phyloP scores from a whole-genome alignment of 2,888 invertebrate genomes.

The Drosophila siamana region DNA sequence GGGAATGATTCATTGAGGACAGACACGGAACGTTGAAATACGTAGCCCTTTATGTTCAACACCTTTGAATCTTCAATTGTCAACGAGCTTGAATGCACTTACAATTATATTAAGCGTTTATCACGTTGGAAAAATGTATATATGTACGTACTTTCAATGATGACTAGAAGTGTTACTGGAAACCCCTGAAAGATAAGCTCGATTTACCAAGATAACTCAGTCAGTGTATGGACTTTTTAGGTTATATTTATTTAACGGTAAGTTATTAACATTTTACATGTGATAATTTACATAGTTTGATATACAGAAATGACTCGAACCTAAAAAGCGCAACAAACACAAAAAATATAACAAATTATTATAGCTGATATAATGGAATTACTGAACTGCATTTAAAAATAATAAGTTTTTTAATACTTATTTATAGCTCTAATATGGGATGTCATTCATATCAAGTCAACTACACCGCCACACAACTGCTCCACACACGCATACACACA shows the following conservation, averaged over 20 bases:
- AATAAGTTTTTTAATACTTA: slow-evolving; percentile 77
- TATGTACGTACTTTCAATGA: too few species aligned
- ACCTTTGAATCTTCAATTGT: too few species aligned
- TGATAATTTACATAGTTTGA: slow-evolving; percentile 71
- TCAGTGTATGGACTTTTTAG: slow-evolving; percentile 61
- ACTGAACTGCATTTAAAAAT: slow-evolving; percentile 69
- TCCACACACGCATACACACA: slow-evolving; percentile 73
- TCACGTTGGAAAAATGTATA: too few species aligned
- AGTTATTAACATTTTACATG: slow-evolving; percentile 58
- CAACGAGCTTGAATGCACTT: too few species aligned
- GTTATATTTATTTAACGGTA: slow-evolving; percentile 74
- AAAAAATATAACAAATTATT: slow-evolving; percentile 69
- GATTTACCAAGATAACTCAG: neutral
- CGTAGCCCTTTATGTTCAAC: too few species aligned
- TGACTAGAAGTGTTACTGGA: neutral
- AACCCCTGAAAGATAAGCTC: neutral
- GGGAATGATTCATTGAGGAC: too few species aligned
- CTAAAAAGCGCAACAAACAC: slow-evolving; percentile 77
- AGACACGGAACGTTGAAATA: too few species aligned
- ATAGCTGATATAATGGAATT: slow-evolving; percentile 68
- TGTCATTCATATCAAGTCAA: slow-evolving; percentile 51
- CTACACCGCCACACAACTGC: slow-evolving; percentile 42
- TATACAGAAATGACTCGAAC: slow-evolving; percentile 65
- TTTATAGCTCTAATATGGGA: slow-evolving; percentile 48
- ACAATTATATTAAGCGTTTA: too few species aligned